Base-by-base conservation (phyloP, 2,888 invertebrate genomes). In the Heliconius aoede region DNA sequence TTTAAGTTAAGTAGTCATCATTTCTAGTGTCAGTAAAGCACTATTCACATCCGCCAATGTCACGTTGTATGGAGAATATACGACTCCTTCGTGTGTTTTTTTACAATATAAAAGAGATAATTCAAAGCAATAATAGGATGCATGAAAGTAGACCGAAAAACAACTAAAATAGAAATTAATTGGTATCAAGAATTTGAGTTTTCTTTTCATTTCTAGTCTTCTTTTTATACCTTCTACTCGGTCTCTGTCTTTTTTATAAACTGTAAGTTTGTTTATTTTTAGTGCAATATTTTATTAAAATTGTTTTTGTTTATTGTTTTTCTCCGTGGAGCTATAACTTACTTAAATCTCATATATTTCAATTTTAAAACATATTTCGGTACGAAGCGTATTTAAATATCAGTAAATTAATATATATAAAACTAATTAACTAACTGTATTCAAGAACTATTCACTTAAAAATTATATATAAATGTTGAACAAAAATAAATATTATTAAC, bases 241-340 rank as follows among this genome's bases (percentile, higher is more conserved):
- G 32, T 9, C 32, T 32, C 32, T 1, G 8, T 55, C n/a, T 32
- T 32, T 11, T 32, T 32, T 32, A 32, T 60, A 26, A 60, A 13
- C 9, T 9, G 18, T 62, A 30, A 30, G 8, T 30, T 30, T 11
- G n/a, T 36, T 65, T 15, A 13, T 26, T 60, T 13, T 60, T 40
- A 40, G 65, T 65, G 65, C 65, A 65, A 65, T 65, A 65, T 36
- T 46, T 40, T 36, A 24, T n/a, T 65, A 36, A 36, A 40, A 26
- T 7, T 7, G 15, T 0, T 7, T 32, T 62, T 15, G 24, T 60
- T 26, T 15, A 13, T 60, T 15, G 26, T 60, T 15, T 60, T 60
- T 28, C 26, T 60, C 15, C 5, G 15, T 15, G 5, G 7, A 24
- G 58, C n/a, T 58, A 26, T 60, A 13, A 24, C 24, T 13, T 24